These are phyloP conservation scores for Oxytorus armatus DNA, from an alignment of 2,888 invertebrate species.

Conservation along the genomic window DNA sequence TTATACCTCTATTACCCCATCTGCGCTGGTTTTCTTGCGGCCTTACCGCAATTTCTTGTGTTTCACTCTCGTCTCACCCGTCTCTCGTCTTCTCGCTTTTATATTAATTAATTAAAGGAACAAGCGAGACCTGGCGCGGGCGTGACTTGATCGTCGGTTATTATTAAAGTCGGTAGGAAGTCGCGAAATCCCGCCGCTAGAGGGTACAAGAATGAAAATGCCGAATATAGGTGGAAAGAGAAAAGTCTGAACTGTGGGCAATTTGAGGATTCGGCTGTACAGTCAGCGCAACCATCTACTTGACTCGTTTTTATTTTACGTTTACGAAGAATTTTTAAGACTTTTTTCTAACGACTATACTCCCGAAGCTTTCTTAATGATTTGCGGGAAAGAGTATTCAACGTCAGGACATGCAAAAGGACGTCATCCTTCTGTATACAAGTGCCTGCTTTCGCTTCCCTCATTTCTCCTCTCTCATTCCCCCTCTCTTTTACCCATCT, in stretches of 20 bases:
- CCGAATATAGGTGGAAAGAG: slow-evolving; percentile 36
- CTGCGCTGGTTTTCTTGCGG: slow-evolving; percentile 33
- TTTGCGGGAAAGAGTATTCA: slow-evolving; percentile 30
- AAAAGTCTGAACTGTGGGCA: slow-evolving; percentile 46
- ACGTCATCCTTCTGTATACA: slow-evolving; percentile 28
- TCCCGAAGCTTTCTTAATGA: slow-evolving; percentile 6
- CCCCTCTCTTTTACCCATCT: slow-evolving; percentile 16
- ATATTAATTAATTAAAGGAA: slow-evolving; percentile 77
- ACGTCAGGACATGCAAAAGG: slow-evolving; percentile 24
- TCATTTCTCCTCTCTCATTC: slow-evolving; percentile 4
- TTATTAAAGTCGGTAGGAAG: slow-evolving; percentile 75
- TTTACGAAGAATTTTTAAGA: neutral
- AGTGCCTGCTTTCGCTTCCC: slow-evolving; percentile 44
- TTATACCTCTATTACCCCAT: slow-evolving; percentile 36
- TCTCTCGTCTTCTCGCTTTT: slow-evolving; percentile 58
- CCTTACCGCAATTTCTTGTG: slow-evolving; percentile 64
- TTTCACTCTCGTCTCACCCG: slow-evolving; percentile 22
- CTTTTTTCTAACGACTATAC: slow-evolving; percentile 11
- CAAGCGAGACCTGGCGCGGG: slow-evolving; percentile 60
- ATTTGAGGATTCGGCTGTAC: slow-evolving; percentile 60
- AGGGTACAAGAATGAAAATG: slow-evolving; percentile 38
- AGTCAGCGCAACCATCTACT: neutral
- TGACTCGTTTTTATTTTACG: no score
- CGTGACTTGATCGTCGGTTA: slow-evolving; percentile 70
- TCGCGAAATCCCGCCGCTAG: slow-evolving; percentile 61